A percentile compares a stretch with the other conserved stretches of the same genome.
These are phyloP conservation scores for Tetragonula carbonaria DNA, from an alignment of 2,888 invertebrate species.

Conservation along the genomic window DNA sequence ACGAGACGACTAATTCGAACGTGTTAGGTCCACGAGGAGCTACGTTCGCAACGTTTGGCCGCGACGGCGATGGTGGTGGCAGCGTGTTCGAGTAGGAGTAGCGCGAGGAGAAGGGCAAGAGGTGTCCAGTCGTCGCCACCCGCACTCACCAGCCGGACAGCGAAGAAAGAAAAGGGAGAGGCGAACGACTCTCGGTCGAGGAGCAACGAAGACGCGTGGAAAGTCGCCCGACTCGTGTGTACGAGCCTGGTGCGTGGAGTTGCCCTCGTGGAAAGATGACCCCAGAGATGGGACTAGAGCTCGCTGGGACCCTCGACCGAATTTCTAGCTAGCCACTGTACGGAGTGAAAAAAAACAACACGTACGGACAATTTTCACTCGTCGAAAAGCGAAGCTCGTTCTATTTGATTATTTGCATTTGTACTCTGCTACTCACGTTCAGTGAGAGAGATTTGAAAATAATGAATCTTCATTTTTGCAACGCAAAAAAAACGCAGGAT, in stretches of 20 bases:
- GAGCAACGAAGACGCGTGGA: conserved; percentile 42
- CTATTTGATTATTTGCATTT: too few species aligned
- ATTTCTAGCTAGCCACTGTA: conserved; percentile 43
- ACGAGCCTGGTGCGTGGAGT: conserved; percentile 51
- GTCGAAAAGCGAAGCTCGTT: too few species aligned
- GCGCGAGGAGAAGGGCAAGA: conserved; percentile 46
- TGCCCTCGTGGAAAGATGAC: conserved; percentile 76
- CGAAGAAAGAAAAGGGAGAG: conserved; percentile 36
- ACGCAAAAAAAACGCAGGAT: too few species aligned
- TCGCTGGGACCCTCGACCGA: conserved; percentile 73
- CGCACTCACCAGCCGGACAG: conserved; percentile 70
- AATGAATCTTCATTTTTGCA: too few species aligned
- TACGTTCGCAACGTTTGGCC: conserved; percentile 32
- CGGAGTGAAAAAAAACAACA: too few species aligned
- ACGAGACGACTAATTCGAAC: conserved; percentile 82
- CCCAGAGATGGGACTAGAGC: conserved; percentile 77
- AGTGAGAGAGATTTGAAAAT: too few species aligned
- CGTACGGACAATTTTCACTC: too few species aligned
- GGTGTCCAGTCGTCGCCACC: conserved; percentile 73
- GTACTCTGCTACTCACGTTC: too few species aligned
- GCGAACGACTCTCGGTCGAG: conserved; percentile 12
- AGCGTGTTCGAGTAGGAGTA: conserved; percentile 66
- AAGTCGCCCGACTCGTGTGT: conserved; percentile 54
- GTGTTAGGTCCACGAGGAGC: conserved; percentile 72
- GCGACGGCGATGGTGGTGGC: conserved; percentile 38